Percentiles rank a stretch among this genome's conserved stretches.
These are phyloP conservation scores for Apostichopus parvimensis DNA, from an alignment of 35 echinoderm and acorn worm species.

Conservation along the genomic window DNA sequence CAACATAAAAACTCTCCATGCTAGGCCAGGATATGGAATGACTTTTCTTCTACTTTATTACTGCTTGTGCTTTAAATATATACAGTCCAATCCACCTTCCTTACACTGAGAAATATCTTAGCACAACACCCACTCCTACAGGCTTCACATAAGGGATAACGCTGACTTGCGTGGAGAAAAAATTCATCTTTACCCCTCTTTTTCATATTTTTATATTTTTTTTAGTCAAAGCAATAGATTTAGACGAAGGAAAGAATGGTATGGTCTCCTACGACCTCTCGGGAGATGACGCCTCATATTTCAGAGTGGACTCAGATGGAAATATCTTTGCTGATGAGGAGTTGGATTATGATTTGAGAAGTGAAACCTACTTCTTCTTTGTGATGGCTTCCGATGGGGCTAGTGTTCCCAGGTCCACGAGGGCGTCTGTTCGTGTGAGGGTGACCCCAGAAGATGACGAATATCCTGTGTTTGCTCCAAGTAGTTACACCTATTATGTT, in stretches of 20 bases:
- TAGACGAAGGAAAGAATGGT: constrained; percentile 63
- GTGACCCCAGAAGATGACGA: constrained; percentile 72
- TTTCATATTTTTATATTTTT: too few relatives aligned
- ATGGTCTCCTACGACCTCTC: constrained; percentile 63
- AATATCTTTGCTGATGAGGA: constrained; percentile 28
- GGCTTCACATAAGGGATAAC: too few relatives aligned
- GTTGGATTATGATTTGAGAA: constrained; percentile 57
- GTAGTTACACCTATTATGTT: constrained; percentile 69
- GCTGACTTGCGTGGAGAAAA: too few relatives aligned
- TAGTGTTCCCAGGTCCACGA: constrained; percentile 1
- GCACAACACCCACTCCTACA: too few relatives aligned
- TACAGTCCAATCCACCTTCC: too few relatives aligned
- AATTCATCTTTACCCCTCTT: too few relatives aligned
- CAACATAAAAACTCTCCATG: too few relatives aligned
- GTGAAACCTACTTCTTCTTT: constrained; percentile 41
- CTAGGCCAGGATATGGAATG: too few relatives aligned
- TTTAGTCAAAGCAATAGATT: constrained; percentile 65
- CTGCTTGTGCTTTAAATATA: too few relatives aligned
- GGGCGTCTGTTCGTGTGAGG: constrained; percentile 51
- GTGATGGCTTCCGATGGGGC: constrained; percentile 54
- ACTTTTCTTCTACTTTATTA: too few relatives aligned
- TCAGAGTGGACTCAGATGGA: constrained; percentile 54
- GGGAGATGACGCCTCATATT: constrained; percentile 57
- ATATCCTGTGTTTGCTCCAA: constrained; percentile 67
- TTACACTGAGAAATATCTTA: too few relatives aligned